Percentiles rank a stretch among this genome's conserved stretches.
These are phyloP conservation scores for Brachynemurus nebulosus DNA, from an alignment of 2,888 invertebrate genomes.

Conservation along the genomic window DNA sequence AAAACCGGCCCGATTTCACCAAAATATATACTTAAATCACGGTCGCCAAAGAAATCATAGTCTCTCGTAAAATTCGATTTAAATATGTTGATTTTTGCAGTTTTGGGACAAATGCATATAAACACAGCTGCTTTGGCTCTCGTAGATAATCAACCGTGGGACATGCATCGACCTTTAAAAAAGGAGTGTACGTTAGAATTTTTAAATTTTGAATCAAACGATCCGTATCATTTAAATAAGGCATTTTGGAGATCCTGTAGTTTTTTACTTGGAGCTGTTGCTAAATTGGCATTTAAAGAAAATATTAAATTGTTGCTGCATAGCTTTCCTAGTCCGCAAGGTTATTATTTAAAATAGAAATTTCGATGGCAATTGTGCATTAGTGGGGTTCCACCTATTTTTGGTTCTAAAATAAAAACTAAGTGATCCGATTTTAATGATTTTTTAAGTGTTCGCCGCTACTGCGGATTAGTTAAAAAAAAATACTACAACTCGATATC, in stretches of 20 bases:
- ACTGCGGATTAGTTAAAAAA: no score
- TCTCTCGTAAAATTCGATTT: no score
- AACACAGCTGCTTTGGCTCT: conserved; percentile 65
- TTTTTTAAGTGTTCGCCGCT: no score
- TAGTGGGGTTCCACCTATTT: no score
- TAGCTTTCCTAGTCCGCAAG: conserved; percentile 81
- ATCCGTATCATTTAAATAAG: conserved; percentile 50
- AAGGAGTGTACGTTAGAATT: conserved; percentile 47
- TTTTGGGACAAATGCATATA: conserved; percentile 57
- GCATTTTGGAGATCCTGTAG: conserved; percentile 92
- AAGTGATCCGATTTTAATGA: no score
- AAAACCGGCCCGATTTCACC: no score
- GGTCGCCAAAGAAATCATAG: no score
- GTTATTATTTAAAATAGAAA: no score
- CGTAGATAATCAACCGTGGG: conserved; percentile 70
- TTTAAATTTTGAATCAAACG: conserved; percentile 46
- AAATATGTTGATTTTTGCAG: conserved; percentile 37
- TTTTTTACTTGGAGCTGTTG: conserved; percentile 69
- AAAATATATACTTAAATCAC: no score
- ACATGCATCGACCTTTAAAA: conserved; percentile 77
- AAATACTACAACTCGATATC: no score
- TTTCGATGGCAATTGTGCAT: no score
- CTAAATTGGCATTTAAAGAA: conserved; percentile 67
- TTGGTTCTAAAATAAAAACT: no score
- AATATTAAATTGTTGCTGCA: conserved; percentile 61